phyloP scores from a whole-genome alignment of 2,797 vertebrate species.

The Liparis tanakae region DNA sequence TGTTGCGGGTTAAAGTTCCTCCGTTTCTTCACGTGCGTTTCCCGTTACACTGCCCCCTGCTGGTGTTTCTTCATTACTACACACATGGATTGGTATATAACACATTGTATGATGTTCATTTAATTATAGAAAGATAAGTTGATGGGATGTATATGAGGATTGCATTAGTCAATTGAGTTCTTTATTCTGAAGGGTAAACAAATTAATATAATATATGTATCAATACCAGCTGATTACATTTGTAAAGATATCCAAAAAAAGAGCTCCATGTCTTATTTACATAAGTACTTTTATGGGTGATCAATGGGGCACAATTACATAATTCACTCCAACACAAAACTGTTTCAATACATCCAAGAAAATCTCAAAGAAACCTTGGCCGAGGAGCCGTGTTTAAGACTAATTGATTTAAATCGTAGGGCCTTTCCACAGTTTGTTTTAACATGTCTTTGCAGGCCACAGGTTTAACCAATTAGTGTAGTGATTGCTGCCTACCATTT shows the following conservation, averaged over 20 bases:
- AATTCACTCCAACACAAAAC: neutral
- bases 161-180: too few species aligned
- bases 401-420: neutral
- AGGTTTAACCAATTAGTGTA: neutral
- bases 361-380: neutral
- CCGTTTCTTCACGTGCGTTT: neutral
- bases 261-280: neutral
- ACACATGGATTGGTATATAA: neutral
- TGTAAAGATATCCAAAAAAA: neutral
- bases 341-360: neutral
- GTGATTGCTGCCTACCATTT: neutral
- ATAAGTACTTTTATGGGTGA: neutral
- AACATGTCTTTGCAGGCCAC: neutral
- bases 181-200: neutral
- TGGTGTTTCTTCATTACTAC: conserved; percentile 3
- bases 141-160: neutral
- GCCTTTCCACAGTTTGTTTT: neutral
- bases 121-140: neutral
- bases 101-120: neutral
- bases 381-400: neutral
- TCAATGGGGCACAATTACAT: neutral
- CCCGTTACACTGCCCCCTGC: conserved; percentile 27
- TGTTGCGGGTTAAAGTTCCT: conserved; percentile 54
- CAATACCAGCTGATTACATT: neutral
- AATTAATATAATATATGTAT: neutral